phyloP scores from a whole-genome alignment of 2,797 vertebrate species.

The Muraenolepis orangiensis region DNA sequence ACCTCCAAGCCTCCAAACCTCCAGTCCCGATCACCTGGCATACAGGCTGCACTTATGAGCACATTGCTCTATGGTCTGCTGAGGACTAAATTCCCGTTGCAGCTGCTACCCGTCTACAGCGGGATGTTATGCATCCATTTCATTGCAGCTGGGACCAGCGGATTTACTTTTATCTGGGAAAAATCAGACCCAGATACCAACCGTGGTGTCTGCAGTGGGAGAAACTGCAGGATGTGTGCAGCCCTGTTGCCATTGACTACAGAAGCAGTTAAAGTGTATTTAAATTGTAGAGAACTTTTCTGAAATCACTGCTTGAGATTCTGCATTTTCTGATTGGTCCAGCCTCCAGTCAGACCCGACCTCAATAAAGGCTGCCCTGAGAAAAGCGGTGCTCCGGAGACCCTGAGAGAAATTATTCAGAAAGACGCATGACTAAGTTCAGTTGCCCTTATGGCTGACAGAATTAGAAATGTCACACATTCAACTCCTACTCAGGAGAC shows the following conservation, averaged over 20 bases:
- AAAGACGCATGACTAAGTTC: constrained; percentile 15
- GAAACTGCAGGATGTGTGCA: background rate
- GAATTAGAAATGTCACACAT: background rate
- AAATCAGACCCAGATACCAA: background rate
- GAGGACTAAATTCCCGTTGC: constrained; percentile 56
- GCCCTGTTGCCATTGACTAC: no score
- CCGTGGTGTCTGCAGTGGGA: background rate
- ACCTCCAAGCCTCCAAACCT: background rate
- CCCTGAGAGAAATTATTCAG: constrained; percentile 9
- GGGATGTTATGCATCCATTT: constrained; percentile 60
- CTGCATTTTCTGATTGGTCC: constrained; percentile 28
- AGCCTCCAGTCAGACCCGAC: constrained; percentile 17
- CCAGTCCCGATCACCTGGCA: background rate
- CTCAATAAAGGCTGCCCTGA: constrained; percentile 10
- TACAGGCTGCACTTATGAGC: constrained; percentile 43
- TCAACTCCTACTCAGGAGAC: background rate
- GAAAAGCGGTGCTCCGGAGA: background rate
- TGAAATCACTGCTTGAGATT: constrained; percentile 36
- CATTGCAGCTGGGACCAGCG: constrained; percentile 41
- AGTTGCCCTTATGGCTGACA: background rate
- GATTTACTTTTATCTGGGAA: background rate
- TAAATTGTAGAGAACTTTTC: background rate
- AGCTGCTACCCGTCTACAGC: constrained; percentile 64
- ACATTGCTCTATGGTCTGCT: constrained; percentile 45
- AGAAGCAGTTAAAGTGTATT: no score